Conservation (phyloP, 1,140 invertebrate genomes). For the Adoxophyes honmai region DNA sequence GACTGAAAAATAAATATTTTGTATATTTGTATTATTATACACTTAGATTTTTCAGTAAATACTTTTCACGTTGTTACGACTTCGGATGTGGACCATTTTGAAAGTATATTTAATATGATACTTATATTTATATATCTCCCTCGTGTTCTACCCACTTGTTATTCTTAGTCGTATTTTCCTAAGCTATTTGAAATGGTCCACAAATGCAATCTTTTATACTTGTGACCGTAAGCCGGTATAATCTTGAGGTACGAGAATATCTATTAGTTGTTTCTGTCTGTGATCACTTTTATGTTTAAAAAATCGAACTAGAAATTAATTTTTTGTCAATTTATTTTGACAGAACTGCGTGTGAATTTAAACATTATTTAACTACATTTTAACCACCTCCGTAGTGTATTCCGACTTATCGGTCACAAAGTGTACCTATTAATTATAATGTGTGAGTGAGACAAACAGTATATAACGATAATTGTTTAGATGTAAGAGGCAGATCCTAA, state of each 20-base stretch:
- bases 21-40: conserved; percentile 59
- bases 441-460: conserved; percentile 53
- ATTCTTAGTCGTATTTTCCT: conserved; percentile 21
- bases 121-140: background rate
- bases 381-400: background rate
- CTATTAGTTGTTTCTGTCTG: background rate
- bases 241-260: background rate
- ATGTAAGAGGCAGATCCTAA: conserved; percentile 41
- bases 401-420: background rate
- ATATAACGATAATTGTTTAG: conserved; percentile 44
- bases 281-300: background rate
- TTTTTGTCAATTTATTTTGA: background rate
- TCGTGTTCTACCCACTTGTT: conserved; percentile 17
- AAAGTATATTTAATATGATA: conserved; percentile 4
- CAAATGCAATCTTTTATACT: conserved; percentile 27
- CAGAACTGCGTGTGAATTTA: background rate
- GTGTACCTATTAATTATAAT: conserved; percentile 17
- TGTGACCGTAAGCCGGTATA: background rate
- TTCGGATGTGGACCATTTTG: conserved; percentile 27
- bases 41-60: conserved; percentile 24
- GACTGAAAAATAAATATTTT: conserved; percentile 58
- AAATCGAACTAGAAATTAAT: background rate
- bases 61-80: conserved; percentile 22
- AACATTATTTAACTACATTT: background rate
- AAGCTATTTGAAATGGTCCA: conserved; percentile 30